Evolutionary conservation across 1,140 invertebrate species (phyloP).

Genomic region (Drosophila pectinifera): DNA sequence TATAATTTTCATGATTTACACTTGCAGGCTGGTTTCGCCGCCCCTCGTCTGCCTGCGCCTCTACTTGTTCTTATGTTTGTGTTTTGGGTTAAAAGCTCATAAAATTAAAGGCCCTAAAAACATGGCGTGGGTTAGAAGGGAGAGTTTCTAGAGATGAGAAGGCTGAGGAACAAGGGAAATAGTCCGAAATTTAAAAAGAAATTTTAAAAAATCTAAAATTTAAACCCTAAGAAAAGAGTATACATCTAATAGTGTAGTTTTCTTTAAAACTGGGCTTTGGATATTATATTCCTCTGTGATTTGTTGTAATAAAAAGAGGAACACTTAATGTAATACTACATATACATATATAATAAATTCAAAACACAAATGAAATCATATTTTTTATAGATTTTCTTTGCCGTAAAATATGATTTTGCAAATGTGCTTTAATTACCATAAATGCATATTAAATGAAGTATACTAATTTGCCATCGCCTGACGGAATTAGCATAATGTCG

Average conservation of each 20-base stretch:
- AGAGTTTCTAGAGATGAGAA: slow-evolving; percentile 29
- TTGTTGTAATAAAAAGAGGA: no score
- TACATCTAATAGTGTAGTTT: neutral
- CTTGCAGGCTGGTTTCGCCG: slow-evolving; percentile 40
- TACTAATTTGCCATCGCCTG: slow-evolving; percentile 17
- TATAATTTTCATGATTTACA: slow-evolving; percentile 82
- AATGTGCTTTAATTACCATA: slow-evolving; percentile 1
- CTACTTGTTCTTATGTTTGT: slow-evolving; percentile 28
- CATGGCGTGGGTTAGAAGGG: slow-evolving; percentile 30
- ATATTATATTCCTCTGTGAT: no score
- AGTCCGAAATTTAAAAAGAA: neutral
- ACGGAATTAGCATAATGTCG: slow-evolving; percentile 22
- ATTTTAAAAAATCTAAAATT: neutral
- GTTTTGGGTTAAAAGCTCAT: slow-evolving; percentile 62
- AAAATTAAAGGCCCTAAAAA: slow-evolving; percentile 63
- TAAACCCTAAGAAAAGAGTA: neutral
- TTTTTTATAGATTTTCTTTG: neutral
- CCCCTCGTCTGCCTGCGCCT: neutral
- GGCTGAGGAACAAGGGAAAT: slow-evolving; percentile 11
- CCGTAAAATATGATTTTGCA: neutral
- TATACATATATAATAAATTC: no score
- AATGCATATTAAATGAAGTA: slow-evolving; percentile 11
- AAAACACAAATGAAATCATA: no score
- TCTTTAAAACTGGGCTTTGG: no score
- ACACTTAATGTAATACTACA: no score